These are phyloP conservation scores for Grallaria varia DNA, from an alignment of 2,113 vertebrate genomes.

Conservation along the genomic window DNA sequence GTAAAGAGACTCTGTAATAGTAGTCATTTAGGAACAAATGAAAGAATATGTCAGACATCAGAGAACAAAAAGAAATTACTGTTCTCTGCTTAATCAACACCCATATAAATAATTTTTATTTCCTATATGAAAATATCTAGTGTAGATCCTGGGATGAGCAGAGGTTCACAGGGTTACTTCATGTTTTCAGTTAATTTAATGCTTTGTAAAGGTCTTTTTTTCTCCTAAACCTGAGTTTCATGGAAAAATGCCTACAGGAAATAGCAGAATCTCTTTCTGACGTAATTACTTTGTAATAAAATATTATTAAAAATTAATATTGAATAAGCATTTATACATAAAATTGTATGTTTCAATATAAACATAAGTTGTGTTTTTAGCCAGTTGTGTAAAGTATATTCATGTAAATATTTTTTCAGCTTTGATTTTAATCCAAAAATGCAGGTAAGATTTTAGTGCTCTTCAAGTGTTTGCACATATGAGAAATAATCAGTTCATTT, in stretches of 20 bases:
- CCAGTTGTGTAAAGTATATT: background rate
- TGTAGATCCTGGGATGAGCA: background rate
- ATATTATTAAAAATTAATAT: background rate
- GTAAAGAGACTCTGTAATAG: background rate
- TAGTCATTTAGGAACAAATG: background rate
- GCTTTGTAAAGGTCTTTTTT: background rate
- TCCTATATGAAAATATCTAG: background rate
- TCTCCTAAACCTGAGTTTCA: background rate
- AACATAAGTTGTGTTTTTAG: background rate
- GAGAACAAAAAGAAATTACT: background rate
- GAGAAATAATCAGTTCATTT: background rate
- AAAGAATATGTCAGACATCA: background rate
- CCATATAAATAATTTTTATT: background rate
- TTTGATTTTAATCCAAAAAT: background rate
- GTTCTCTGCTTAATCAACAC: background rate
- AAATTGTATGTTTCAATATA: background rate
- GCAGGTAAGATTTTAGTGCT: background rate
- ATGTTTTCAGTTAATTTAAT: background rate
- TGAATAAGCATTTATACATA: background rate
- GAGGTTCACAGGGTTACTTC: background rate
- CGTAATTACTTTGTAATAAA: background rate
- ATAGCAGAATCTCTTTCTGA: background rate
- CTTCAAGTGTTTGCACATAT: background rate
- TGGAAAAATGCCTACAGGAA: background rate
- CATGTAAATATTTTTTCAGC: background rate